Evolutionary conservation across 2,888 invertebrate genomes (phyloP), one percentile per base, ranked within the genome.

Genomic region (Drosophila austrosaltans): DNA sequence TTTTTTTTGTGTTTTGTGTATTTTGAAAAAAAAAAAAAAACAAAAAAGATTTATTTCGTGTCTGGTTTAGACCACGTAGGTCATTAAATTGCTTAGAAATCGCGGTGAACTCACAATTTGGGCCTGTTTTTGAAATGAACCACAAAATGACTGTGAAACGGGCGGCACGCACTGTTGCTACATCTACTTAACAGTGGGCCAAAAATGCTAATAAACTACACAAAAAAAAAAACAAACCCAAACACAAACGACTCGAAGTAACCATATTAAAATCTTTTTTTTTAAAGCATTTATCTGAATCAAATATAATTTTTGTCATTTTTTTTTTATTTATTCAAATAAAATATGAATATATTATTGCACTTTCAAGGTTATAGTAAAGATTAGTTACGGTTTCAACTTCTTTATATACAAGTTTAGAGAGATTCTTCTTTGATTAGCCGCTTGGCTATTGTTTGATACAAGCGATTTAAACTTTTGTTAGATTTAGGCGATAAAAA

Each of bases 31-130:
- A 61, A 82, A 28, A 5, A 30, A 61, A 82, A 28, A 16, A 16
- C 0, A 16, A 16, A 16, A 5, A 30, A 83, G 83, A 83, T 83
- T 83, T 88, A 83, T 83, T 82, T 83, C 72, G 78, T 82, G 83
- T 77, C 78, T 88, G 81, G 65, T 73, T 65, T 75, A 75, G 77
- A 88, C 86, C 88, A 88, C 83, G 83, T 83, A 88, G 88, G 83
- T 83, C 83, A 83, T 83, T 83, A 83, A 88, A 83, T 78, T 76
- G 83, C 76, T 88, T 86, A 87, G 88, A 86, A 83, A 88, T 87
- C 86, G 86, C 83, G 81, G 81, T 32, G 61, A 59, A 71, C 60
- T 62, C 67, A 53, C 32, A 74, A 67, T 63, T 65, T 30, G 65
- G 61, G 36, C 44, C 30, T 30, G 58, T 66, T 53, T 78, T 88